Evolutionary conservation across 2,888 invertebrate species (phyloP).

Genomic region (Phania funesta): DNA sequence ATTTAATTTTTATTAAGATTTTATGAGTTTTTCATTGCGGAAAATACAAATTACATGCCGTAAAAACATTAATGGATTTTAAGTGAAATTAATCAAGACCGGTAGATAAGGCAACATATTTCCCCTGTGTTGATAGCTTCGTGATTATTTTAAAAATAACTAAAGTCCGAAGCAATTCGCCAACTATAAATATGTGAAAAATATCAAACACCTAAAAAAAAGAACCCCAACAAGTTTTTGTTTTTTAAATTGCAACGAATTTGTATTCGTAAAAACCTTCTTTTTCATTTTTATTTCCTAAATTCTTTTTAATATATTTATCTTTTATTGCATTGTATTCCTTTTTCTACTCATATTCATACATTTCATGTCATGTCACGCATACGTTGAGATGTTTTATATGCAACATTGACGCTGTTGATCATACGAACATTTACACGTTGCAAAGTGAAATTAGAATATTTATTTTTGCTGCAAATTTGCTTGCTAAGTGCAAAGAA

Average conservation of each 20-base stretch:
- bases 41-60: background rate
- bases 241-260: conserved; percentile 41
- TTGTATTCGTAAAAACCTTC: conserved; percentile 42
- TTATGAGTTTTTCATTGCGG: background rate
- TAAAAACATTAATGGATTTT: no score
- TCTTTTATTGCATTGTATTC: background rate
- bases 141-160: background rate
- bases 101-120: no score
- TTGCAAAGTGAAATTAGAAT: background rate
- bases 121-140: no score
- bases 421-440: background rate
- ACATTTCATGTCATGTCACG: conserved; percentile 37
- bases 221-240: background rate
- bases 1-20: background rate
- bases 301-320: background rate
- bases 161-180: background rate
- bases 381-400: conserved; percentile 27
- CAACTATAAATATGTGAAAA: background rate
- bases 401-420: conserved; percentile 34
- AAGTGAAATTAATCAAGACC: no score
- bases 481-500: background rate
- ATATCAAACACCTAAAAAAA: background rate
- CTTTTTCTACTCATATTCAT: background rate
- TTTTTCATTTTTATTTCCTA: conserved; percentile 13
- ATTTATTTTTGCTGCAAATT: background rate